Conservation (phyloP, 2,888 invertebrate genomes). For the Laspeyria flexula region DNA sequence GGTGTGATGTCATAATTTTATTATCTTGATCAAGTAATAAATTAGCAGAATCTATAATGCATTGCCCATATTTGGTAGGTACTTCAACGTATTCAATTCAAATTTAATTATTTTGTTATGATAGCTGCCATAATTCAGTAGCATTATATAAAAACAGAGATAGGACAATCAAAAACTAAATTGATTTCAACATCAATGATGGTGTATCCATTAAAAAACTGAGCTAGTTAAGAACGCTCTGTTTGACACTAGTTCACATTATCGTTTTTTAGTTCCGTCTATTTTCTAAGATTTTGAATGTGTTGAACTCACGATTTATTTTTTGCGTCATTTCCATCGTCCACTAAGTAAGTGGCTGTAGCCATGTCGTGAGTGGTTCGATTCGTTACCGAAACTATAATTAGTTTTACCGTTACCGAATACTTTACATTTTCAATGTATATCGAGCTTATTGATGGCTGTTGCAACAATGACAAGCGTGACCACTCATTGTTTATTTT, state of each 20-base stretch:
- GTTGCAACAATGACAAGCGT: slow-evolving; percentile 61
- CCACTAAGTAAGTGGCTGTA: slow-evolving; percentile 63
- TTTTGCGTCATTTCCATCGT: slow-evolving; percentile 70
- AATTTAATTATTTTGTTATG: slow-evolving; percentile 30
- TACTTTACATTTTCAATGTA: slow-evolving; percentile 69
- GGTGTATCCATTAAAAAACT: slow-evolving; percentile 23
- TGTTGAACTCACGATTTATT: slow-evolving; percentile 72
- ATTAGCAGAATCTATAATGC: slow-evolving; percentile 34
- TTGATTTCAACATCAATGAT: slow-evolving; percentile 29
- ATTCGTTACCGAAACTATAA: slow-evolving; percentile 78
- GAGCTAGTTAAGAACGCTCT: slow-evolving; percentile 30
- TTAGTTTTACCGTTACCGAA: slow-evolving; percentile 78
- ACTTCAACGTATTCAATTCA: slow-evolving; percentile 13
- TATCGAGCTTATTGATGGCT: slow-evolving; percentile 58
- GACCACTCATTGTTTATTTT: slow-evolving; percentile 71
- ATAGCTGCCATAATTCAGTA: slow-evolving; percentile 35
- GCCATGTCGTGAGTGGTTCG: slow-evolving; percentile 73
- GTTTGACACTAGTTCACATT: slow-evolving; percentile 54
- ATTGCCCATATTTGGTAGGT: slow-evolving; percentile 32
- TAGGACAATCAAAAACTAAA: slow-evolving; percentile 32
- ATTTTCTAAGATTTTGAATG: slow-evolving; percentile 63
- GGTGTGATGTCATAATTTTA: too few species aligned
- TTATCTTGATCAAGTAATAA: slow-evolving; percentile 27
- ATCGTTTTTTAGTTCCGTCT: slow-evolving; percentile 56
- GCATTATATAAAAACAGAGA: slow-evolving; percentile 33